Evolutionary conservation across 2,113 vertebrate genomes (phyloP).

Genomic region (Hucho hucho): DNA sequence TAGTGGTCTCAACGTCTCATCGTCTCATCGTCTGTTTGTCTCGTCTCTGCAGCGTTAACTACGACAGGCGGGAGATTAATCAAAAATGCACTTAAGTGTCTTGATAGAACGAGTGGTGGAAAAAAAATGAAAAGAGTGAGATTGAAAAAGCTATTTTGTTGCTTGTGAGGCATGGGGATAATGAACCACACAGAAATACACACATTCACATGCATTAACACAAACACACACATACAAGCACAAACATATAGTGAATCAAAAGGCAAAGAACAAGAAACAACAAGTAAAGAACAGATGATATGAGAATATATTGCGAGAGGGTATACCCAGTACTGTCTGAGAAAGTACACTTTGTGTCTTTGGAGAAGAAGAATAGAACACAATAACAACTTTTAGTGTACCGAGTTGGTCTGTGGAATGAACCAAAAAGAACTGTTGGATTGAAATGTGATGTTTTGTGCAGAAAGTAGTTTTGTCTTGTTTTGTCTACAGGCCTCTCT

Average conservation of each 20-base stretch:
- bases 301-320: conserved; percentile 37
- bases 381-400: conserved; percentile 14
- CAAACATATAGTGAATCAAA: neutral
- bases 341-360: neutral
- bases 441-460: too few relatives aligned
- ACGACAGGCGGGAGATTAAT: conserved; percentile 12
- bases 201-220: neutral
- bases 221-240: neutral
- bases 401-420: neutral
- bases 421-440: too few relatives aligned
- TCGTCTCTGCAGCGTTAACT: neutral
- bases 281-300: conserved; percentile 34
- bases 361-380: conserved; percentile 14
- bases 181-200: conserved; percentile 31
- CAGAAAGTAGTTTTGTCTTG: too few relatives aligned
- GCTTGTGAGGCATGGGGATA: conserved; percentile 39
- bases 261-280: neutral
- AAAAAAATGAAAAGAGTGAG: conserved; percentile 39
- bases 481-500: too few relatives aligned
- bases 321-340: conserved; percentile 26
- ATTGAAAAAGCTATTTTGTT: conserved; percentile 48
- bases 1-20: neutral
- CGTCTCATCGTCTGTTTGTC: neutral
- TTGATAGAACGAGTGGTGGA: conserved; percentile 24
- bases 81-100: conserved; percentile 13